Percentiles rank a stretch among this genome's conserved stretches.
Conservation (phyloP, 1,140 invertebrate genomes). For the Periplaneta americana region DNA sequence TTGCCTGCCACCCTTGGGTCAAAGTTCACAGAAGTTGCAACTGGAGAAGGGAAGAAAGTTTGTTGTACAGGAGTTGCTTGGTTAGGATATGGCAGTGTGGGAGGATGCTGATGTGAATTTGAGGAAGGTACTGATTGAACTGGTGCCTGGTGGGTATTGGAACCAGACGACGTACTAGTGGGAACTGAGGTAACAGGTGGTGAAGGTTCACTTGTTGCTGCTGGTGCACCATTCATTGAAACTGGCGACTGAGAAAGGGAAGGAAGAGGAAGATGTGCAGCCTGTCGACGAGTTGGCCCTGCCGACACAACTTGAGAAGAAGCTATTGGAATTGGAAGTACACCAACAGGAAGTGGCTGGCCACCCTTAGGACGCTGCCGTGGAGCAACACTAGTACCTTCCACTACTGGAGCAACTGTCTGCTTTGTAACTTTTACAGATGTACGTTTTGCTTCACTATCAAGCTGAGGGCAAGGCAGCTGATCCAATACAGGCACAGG, state of each 20-base stretch:
- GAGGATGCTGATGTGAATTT: conserved; percentile 8
- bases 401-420: conserved; percentile 37
- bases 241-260: conserved; percentile 13
- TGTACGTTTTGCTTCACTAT: conserved; percentile 55
- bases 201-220: not conserved
- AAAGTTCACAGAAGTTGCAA: conserved; percentile 1
- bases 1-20: not conserved
- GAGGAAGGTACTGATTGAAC: not conserved
- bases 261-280: not conserved
- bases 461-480: conserved; percentile 56
- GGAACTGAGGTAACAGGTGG: not conserved
- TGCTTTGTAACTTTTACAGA: conserved; percentile 44
- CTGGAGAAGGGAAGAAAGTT: conserved; percentile 2
- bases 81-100: conserved; percentile 1
- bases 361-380: conserved; percentile 69
- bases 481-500: conserved; percentile 56
- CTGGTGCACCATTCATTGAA: not conserved
- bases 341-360: conserved; percentile 9
- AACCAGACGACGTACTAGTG: not conserved
- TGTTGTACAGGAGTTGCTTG: conserved; percentile 13
- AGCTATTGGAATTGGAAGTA: conserved; percentile 7
- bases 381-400: conserved; percentile 78
- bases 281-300: not conserved
- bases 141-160: conserved; percentile 5
- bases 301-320: not conserved